phyloP scores from a whole-genome alignment of 2,888 invertebrate species.

The Argyresthia albistria region DNA sequence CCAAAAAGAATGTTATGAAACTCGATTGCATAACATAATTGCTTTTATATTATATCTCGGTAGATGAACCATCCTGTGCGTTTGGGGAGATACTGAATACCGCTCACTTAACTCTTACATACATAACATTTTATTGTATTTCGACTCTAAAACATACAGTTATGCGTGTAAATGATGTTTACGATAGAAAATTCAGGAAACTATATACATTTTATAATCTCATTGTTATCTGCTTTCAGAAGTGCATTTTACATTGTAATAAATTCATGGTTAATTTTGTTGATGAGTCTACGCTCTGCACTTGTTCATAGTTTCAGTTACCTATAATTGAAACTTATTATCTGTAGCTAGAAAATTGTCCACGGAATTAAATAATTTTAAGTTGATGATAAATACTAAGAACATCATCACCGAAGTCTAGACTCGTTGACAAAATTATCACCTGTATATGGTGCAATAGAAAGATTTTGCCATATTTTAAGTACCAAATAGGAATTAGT shows the following conservation, averaged over 20 bases:
- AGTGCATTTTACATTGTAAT: not conserved
- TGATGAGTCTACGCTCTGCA: not conserved
- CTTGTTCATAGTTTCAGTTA: not conserved
- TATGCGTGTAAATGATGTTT: not conserved
- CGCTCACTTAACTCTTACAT: slow-evolving; percentile 1
- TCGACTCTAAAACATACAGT: not conserved
- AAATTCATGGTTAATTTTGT: not conserved
- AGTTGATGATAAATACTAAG: not conserved
- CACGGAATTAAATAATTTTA: too few species aligned
- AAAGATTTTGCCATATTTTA: too few species aligned
- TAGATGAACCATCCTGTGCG: not conserved
- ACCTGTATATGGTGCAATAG: too few species aligned
- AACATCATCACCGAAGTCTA: not conserved
- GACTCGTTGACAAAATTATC: too few species aligned
- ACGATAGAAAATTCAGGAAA: not conserved
- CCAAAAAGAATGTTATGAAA: not conserved
- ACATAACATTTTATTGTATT: not conserved
- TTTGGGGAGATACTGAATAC: not conserved
- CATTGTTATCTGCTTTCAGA: slow-evolving; percentile 4
- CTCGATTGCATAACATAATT: not conserved
- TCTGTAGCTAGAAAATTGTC: not conserved
- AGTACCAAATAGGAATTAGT: too few species aligned
- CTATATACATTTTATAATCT: not conserved
- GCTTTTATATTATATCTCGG: slow-evolving; percentile 1
- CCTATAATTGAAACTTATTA: not conserved